Evolutionary conservation across 2,888 invertebrate species (phyloP).

Genomic region (Drosophila macrospina): DNA sequence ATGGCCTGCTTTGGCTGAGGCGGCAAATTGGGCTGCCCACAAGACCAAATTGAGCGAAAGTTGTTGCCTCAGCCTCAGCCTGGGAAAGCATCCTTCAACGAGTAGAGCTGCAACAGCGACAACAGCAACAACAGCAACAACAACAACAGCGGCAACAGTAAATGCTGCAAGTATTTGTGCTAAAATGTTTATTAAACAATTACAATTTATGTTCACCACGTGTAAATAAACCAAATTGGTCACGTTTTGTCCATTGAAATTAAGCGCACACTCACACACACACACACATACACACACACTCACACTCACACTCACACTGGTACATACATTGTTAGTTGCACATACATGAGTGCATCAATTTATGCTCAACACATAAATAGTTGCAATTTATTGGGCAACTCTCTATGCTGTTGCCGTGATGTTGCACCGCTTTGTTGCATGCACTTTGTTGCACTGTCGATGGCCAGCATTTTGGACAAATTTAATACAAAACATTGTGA

Average conservation of each 20-base stretch:
- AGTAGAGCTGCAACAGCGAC: slow-evolving; percentile 5
- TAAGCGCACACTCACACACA: slow-evolving; percentile 30
- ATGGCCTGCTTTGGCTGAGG: slow-evolving; percentile 13
- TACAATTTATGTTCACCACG: slow-evolving; percentile 84
- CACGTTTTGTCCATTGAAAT: slow-evolving; percentile 84
- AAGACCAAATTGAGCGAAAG: slow-evolving; percentile 47
- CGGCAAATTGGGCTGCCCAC: slow-evolving; percentile 52
- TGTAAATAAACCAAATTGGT: slow-evolving; percentile 86
- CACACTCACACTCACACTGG: too few relatives aligned
- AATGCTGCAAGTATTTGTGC: slow-evolving; percentile 34
- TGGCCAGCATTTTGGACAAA: slow-evolving; percentile 45
- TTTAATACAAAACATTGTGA: slow-evolving; percentile 69
- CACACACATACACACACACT: slow-evolving; percentile 5
- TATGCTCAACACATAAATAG: slow-evolving; percentile 70
- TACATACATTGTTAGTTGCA: slow-evolving; percentile 42
- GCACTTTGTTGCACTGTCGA: slow-evolving; percentile 27
- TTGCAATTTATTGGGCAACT: slow-evolving; percentile 69
- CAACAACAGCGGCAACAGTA: slow-evolving; percentile 6
- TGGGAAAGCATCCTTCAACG: slow-evolving; percentile 36
- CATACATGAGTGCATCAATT: slow-evolving; percentile 47
- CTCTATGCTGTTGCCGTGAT: slow-evolving; percentile 18
- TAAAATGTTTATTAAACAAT: slow-evolving; percentile 68
- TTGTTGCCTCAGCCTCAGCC: slow-evolving; percentile 16
- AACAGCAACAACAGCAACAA: slow-evolving; percentile 5
- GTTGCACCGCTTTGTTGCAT: slow-evolving; percentile 33